Evolutionary conservation across 1,140 invertebrate species (phyloP).

Genomic region (Zaprionus africanus): DNA sequence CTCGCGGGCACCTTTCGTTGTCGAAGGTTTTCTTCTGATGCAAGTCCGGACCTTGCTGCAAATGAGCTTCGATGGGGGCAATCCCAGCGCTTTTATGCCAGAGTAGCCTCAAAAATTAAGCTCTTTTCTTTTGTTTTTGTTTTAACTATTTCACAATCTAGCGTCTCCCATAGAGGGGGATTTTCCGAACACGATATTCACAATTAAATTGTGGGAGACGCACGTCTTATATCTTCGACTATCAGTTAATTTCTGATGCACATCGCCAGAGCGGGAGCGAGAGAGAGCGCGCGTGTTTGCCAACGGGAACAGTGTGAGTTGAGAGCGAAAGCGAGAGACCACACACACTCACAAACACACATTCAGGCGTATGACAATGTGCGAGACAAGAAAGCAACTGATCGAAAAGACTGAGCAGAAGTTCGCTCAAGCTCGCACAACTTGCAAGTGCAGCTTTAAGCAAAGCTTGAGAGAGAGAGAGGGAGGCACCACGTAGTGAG

Average conservation of each 20-base stretch:
- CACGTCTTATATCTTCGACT: slow-evolving; percentile 46
- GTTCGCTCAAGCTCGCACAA: slow-evolving; percentile 38
- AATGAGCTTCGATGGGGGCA: slow-evolving; percentile 48
- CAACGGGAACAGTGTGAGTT: neutral
- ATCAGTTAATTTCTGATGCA: slow-evolving; percentile 41
- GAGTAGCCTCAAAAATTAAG: neutral
- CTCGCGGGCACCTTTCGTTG: neutral
- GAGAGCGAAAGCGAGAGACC: slow-evolving; percentile 28
- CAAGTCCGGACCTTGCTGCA: slow-evolving; percentile 49
- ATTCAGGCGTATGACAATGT: slow-evolving; percentile 40
- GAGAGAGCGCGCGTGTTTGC: slow-evolving; percentile 16
- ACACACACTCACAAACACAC: neutral
- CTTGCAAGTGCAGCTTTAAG: slow-evolving; percentile 70
- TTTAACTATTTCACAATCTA: slow-evolving; percentile 36
- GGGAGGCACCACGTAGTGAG: neutral
- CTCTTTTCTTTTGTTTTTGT: neutral
- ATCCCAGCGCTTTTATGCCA: slow-evolving; percentile 63
- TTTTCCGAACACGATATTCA: slow-evolving; percentile 51
- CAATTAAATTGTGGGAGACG: slow-evolving; percentile 43
- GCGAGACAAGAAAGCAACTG: slow-evolving; percentile 63
- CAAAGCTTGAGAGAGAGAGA: slow-evolving; percentile 43
- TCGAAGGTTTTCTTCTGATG: slow-evolving; percentile 24
- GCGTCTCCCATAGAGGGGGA: slow-evolving; percentile 47
- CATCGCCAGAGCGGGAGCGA: neutral
- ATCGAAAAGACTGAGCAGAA: slow-evolving; percentile 47